Evolutionary conservation across 2,113 vertebrate species (phyloP).

Genomic region (Hemichromis elongatus): DNA sequence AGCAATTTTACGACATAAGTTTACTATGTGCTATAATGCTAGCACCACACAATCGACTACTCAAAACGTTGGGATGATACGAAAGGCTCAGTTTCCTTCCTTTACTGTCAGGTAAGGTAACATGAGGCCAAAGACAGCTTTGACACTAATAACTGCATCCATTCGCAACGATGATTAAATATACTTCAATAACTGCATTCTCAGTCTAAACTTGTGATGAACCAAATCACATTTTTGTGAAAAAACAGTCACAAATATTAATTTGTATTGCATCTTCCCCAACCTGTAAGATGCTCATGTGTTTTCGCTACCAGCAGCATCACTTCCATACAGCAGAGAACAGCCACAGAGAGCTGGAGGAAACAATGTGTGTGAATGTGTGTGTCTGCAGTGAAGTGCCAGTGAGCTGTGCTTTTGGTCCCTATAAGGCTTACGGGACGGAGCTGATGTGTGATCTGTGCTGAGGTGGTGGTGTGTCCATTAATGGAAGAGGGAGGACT

Average conservation of each 20-base stretch:
- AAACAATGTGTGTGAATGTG: not conserved
- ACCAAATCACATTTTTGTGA: not conserved
- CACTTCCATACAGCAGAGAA: not conserved
- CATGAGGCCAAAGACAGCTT: not conserved
- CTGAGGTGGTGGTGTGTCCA: not conserved
- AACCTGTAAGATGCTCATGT: not conserved
- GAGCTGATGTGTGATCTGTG: not conserved
- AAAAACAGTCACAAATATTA: not conserved
- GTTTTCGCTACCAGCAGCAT: not conserved
- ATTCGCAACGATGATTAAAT: not conserved
- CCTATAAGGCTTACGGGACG: slow-evolving; percentile 28
- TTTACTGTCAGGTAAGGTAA: not conserved
- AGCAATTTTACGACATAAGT: not conserved
- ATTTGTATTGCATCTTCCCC: not conserved
- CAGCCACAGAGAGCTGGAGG: not conserved
- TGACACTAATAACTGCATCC: not conserved
- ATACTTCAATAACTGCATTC: not conserved
- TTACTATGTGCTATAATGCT: not conserved
- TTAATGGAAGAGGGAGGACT: not conserved
- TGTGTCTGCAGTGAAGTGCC: not conserved
- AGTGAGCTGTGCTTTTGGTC: slow-evolving; percentile 58
- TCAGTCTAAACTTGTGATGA: not conserved
- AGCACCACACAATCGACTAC: not conserved
- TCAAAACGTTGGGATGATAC: not conserved
- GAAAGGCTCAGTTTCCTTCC: not conserved